These are phyloP conservation scores for Trichomycterus rosablanca DNA, from an alignment of 2,113 vertebrate genomes.

Conservation along the genomic window DNA sequence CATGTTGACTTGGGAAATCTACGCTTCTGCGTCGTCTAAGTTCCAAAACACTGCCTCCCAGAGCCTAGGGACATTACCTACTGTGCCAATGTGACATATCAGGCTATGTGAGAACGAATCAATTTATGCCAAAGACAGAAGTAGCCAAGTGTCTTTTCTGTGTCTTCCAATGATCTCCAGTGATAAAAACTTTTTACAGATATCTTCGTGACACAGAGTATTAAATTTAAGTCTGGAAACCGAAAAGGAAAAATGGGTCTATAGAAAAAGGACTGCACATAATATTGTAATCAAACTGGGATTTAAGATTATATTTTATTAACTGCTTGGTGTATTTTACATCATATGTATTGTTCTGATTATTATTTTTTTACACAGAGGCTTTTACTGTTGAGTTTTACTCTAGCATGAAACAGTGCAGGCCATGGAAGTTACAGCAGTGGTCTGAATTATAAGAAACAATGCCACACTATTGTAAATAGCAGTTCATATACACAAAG, in stretches of 20 bases:
- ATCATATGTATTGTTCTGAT: constrained; percentile 47
- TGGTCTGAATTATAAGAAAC: too few relatives aligned
- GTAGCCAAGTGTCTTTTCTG: too few relatives aligned
- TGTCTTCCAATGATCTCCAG: constrained; percentile 3
- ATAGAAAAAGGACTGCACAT: constrained; percentile 38
- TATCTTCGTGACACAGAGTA: constrained; percentile 4
- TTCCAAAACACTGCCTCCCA: constrained; percentile 9
- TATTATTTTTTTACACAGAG: constrained; percentile 47
- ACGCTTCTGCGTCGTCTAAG: background rate
- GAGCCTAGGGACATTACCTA: background rate
- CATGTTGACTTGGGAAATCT: constrained; percentile 21
- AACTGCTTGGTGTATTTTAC: constrained; percentile 42
- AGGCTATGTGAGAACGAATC: too few relatives aligned
- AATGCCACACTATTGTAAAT: too few relatives aligned
- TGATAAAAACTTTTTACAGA: constrained; percentile 7
- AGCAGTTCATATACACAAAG: constrained; percentile 25
- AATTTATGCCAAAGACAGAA: too few relatives aligned
- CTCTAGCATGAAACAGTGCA: constrained; percentile 19
- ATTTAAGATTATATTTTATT: constrained; percentile 50
- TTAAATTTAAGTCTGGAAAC: background rate
- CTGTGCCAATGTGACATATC: too few relatives aligned
- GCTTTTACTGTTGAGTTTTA: constrained; percentile 36
- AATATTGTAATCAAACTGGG: constrained; percentile 32
- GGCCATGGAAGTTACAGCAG: background rate
- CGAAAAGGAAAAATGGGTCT: background rate